Percentiles rank a stretch among this genome's conserved stretches.
phyloP scores from a whole-genome alignment of 2,888 invertebrate genomes.

The Noctua pronuba region DNA sequence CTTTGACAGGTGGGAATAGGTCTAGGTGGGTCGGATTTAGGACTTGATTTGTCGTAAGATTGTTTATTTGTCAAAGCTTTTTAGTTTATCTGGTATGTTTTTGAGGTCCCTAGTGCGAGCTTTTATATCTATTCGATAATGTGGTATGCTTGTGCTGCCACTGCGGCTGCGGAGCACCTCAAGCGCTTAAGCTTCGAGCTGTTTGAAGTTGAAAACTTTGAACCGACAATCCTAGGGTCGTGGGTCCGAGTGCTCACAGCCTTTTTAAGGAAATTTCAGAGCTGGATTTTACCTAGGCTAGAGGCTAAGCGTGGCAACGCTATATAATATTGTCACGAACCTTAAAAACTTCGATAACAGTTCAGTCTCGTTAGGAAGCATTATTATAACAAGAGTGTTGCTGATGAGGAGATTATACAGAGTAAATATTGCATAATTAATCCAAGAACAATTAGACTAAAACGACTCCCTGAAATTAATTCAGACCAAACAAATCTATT shows the following conservation, averaged over 20 bases:
- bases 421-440: neutral
- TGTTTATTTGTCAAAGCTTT: neutral
- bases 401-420: neutral
- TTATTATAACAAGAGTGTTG: neutral
- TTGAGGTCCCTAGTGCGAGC: neutral
- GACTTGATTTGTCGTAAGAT: neutral
- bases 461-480: neutral
- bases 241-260: too few relatives aligned
- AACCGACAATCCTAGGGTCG: too few relatives aligned
- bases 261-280: too few relatives aligned
- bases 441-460: constrained; percentile 6
- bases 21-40: neutral
- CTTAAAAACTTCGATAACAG: neutral
- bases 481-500: constrained; percentile 30
- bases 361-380: neutral
- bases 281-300: too few relatives aligned
- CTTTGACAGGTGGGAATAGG: constrained; percentile 3
- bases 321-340: too few relatives aligned
- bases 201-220: too few relatives aligned
- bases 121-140: neutral
- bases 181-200: too few relatives aligned
- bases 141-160: neutral
- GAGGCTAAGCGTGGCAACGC: too few relatives aligned
- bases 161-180: too few relatives aligned
- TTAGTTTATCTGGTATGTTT: neutral